Base-by-base conservation (phyloP, 2,113 vertebrate species). In the Verasper variegatus region DNA sequence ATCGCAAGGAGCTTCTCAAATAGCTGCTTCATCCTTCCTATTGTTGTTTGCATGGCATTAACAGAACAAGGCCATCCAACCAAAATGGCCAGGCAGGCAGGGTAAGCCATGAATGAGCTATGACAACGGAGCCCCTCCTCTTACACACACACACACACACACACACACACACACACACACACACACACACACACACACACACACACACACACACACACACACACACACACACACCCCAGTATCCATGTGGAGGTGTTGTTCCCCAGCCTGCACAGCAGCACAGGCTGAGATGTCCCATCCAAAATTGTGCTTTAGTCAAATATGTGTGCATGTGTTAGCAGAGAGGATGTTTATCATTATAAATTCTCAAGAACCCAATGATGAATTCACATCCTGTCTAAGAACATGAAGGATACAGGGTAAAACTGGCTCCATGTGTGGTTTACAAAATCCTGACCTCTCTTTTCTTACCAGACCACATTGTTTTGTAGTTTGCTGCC, bases 41-140 rank as follows among this genome's bases (percentile, higher is more conserved):
- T 88, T 86, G 59, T 83, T 89, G 78, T 86, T 79, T 74, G 67
- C 66, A 66, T 67, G 69, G 66, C 73, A 75, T 35, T n/a, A 55
- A 67, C 27, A 80, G 81, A 83, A 74, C 76, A 82, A 85, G 87
- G 68, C 87, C 77, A 62, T 70, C 66, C 84, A 81, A 81, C 51
- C 84, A 89, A 92, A 82, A 92, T 88, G 87, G 86, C 87, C 85
- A 90, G 57, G 63, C 86, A 91, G 58, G 69, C 80, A 85, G 82
- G 60, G 77, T 42, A 75, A 86, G 78, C 69, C 69, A 83, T 89
- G 90, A 91, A 90, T 87, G 91, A 90, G 90, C 78, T 73, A 74
- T 86, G 81, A 82, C 85, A 86, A 71, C 20, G 62, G 63, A 82
- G 74, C 85, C 81, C 83, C 86, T 85, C 78, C 81, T 47, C 60